These are phyloP conservation scores for Strix aluco DNA, from an alignment of 2,113 vertebrate genomes.

Conservation along the genomic window DNA sequence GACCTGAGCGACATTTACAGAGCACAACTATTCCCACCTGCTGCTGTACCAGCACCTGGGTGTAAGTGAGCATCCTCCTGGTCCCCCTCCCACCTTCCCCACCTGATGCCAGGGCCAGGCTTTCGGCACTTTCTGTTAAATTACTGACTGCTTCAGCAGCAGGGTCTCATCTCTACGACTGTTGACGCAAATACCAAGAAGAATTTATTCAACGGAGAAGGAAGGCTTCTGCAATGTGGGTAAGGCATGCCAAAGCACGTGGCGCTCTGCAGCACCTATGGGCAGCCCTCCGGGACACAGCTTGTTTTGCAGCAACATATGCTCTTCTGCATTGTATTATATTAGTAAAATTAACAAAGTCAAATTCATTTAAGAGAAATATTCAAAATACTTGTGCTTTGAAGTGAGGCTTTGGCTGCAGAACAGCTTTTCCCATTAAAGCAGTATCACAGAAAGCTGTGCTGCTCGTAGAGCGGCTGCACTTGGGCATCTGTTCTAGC, in stretches of 20 bases:
- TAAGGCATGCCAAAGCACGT: background rate
- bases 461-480: rapidly evolving
- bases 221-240: background rate
- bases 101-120: background rate
- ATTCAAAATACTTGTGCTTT: background rate
- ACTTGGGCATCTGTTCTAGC: background rate
- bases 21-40: rapidly evolving
- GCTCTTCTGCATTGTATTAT: background rate
- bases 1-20: rapidly evolving
- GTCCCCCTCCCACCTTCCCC: background rate
- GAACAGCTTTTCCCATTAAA: background rate
- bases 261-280: rapidly evolving
- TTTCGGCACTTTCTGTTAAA: background rate
- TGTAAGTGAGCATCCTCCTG: background rate
- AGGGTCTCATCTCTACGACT: background rate
- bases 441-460: background rate
- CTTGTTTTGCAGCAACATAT: background rate
- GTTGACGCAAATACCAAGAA: background rate
- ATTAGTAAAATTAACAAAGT: background rate
- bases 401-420: background rate
- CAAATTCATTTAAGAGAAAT: background rate
- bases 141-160: background rate
- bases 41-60: background rate
- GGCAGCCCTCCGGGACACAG: background rate
- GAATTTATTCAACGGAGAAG: background rate